phyloP scores from a whole-genome alignment of 2,113 vertebrate genomes.

The Carettochelys insculpta region DNA sequence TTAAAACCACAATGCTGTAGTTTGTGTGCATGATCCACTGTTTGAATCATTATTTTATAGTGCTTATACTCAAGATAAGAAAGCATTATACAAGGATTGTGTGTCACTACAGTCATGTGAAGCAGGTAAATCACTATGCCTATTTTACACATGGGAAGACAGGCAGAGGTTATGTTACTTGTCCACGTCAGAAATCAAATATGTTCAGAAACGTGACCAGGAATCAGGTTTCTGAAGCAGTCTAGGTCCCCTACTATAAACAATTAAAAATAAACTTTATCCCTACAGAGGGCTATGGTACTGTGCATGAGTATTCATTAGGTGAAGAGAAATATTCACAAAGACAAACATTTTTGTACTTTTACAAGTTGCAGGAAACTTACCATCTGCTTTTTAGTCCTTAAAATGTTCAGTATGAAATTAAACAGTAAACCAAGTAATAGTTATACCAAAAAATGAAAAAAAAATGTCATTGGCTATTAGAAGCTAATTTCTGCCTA shows the following conservation, averaged over 20 bases:
- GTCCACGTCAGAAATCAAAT: neutral
- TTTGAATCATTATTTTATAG: neutral
- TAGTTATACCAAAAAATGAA: neutral
- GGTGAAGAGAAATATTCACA: neutral
- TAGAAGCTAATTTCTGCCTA: neutral
- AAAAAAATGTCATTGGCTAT: neutral
- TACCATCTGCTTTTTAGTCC: neutral
- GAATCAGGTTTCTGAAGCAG: fast-evolving
- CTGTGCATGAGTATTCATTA: neutral
- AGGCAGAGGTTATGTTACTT: neutral
- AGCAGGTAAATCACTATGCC: neutral
- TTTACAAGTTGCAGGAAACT: neutral
- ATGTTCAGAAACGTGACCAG: neutral
- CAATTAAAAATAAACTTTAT: neutral
- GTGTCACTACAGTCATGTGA: neutral
- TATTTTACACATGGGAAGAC: neutral
- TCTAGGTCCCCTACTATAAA: fast-evolving
- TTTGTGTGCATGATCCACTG: neutral
- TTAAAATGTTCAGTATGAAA: neutral
- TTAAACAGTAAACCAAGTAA: neutral
- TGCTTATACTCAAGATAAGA: neutral
- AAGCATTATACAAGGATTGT: neutral
- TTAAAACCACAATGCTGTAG: neutral
- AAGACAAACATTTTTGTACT: fast-evolving
- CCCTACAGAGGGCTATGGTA: fast-evolving